These are phyloP conservation scores for Leucoraja erinaceus DNA, from an alignment of 2,113 vertebrate species.

Conservation along the genomic window DNA sequence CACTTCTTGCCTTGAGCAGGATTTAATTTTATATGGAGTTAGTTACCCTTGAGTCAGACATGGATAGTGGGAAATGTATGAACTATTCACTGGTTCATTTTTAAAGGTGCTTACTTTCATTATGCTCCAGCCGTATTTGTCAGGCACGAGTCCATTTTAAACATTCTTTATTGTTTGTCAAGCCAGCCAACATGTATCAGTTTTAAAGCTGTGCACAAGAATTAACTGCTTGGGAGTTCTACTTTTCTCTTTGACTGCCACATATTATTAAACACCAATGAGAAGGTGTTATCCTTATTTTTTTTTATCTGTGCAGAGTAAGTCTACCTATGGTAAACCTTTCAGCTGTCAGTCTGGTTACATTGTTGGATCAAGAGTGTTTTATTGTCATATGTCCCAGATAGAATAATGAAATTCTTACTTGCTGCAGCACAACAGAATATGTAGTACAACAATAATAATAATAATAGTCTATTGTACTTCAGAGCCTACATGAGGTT, in stretches of 20 bases:
- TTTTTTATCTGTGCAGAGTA: background rate
- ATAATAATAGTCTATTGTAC: too few relatives aligned
- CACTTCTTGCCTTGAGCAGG: background rate
- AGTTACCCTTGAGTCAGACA: background rate
- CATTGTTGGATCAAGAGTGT: too few relatives aligned
- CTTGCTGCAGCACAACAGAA: too few relatives aligned
- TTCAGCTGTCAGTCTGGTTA: background rate
- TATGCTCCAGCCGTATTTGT: background rate
- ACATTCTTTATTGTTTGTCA: background rate
- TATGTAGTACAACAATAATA: too few relatives aligned
- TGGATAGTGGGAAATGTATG: background rate
- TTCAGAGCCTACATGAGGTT: too few relatives aligned
- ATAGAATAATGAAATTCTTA: too few relatives aligned
- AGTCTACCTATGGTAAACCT: background rate
- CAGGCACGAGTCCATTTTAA: too few relatives aligned
- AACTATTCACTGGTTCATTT: background rate
- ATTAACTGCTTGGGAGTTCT: background rate
- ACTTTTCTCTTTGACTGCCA: background rate
- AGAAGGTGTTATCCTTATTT: background rate
- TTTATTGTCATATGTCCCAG: too few relatives aligned
- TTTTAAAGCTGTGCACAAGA: background rate
- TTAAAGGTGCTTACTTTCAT: background rate
- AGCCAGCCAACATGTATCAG: too few relatives aligned
- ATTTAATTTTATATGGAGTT: background rate
- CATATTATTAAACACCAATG: background rate